A percentile compares a stretch with the other conserved stretches of the same genome.
Conservation (phyloP, 1,140 invertebrate species). For the Leptinotarsa defecta region DNA sequence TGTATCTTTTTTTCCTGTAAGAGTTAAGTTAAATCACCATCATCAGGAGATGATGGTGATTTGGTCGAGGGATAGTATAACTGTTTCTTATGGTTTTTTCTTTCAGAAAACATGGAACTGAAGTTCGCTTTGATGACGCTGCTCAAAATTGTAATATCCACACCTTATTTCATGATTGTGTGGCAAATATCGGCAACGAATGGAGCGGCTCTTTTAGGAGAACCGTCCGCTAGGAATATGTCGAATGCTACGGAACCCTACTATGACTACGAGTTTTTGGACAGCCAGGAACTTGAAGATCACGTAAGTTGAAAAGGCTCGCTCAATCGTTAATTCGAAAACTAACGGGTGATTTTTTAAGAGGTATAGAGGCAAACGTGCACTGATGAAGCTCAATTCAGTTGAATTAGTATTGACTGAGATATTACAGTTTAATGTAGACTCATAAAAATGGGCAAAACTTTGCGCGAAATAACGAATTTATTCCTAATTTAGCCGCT, state of each 20-base stretch:
- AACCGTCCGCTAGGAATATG: constrained; percentile 43
- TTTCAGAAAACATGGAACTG: constrained; percentile 47
- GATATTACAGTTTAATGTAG: too few relatives aligned
- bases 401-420: too few relatives aligned
- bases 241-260: constrained; percentile 11
- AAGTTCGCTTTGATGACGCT: constrained; percentile 49
- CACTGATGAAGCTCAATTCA: too few relatives aligned
- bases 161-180: constrained; percentile 41
- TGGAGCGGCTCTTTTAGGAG: constrained; percentile 49
- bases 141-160: constrained; percentile 53
- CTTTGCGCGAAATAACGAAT: too few relatives aligned
- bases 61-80: not conserved
- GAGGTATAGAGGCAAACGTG: too few relatives aligned
- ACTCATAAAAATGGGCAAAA: too few relatives aligned
- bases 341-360: too few relatives aligned
- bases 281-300: constrained; percentile 26
- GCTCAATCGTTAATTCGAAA: too few relatives aligned
- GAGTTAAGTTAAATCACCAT: not conserved
- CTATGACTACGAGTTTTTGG: constrained; percentile 37
- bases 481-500: too few relatives aligned
- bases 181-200: constrained; percentile 29
- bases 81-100: not conserved
- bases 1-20: not conserved
- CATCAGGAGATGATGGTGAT: not conserved
- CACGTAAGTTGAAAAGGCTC: not conserved